Percentiles rank a stretch among this genome's conserved stretches.
Evolutionary conservation across 2,797 vertebrate species (phyloP).

Genomic region (Thripadectes ignobilis): DNA sequence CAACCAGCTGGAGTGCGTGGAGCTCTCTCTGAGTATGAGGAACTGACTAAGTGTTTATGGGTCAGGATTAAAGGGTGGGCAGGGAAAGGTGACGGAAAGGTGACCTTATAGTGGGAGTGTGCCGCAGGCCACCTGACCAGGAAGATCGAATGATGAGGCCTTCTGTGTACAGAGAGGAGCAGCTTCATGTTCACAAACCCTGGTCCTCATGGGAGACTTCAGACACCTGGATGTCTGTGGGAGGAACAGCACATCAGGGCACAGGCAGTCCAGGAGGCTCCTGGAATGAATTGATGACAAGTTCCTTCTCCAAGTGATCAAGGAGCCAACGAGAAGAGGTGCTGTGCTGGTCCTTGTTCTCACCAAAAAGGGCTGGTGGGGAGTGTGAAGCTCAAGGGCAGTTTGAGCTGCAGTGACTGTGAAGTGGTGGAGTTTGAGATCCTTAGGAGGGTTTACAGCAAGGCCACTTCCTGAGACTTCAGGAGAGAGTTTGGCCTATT

Average conservation of each 20-base stretch:
- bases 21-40: neutral
- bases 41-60: neutral
- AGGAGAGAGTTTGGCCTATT: neutral
- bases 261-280: neutral
- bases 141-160: neutral
- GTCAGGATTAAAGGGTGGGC: neutral
- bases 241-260: neutral
- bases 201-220: neutral
- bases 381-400: neutral
- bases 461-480: neutral
- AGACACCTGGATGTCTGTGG: neutral
- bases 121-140: neutral
- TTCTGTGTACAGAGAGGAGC: neutral
- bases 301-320: neutral
- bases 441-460: neutral
- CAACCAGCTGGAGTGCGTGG: neutral
- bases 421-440: neutral
- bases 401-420: neutral
- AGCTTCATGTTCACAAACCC: neutral
- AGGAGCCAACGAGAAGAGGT: neutral
- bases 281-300: neutral
- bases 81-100: neutral
- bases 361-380: neutral
- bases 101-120: neutral
- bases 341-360: neutral